Base-by-base conservation (phyloP, 2,888 invertebrate genomes). In the Branchellion lobata region DNA sequence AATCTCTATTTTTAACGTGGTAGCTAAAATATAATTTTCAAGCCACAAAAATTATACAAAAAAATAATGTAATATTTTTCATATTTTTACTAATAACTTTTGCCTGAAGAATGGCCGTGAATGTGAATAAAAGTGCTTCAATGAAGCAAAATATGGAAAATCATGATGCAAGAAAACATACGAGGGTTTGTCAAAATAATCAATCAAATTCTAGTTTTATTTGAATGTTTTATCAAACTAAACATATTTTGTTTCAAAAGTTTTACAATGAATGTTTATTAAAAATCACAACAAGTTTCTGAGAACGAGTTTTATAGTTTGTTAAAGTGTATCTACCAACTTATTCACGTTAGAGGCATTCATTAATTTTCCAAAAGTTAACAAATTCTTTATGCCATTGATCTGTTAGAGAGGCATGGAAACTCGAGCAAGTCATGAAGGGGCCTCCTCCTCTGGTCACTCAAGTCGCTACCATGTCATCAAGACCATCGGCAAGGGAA, bases 401-500 rank as follows among this genome's bases (percentile, higher is more conserved):
- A 14, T 57, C 21, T n/a, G 3, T 57, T n/a, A 57, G 61, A 57
- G 61, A n/a, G 61, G 61, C 61, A 57, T 57, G 61, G 61, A 57
- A 24, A 57, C 61, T 5, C 21, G 61, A 57, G 61, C 14, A 57
- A n/a, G 61, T 14, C 61, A 57, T n/a, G 61, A 57, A 57, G 61
- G 61, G 5, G 61, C n/a, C 24, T n/a, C 61, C 21, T 18, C n/a
- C 24, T 18, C 14, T n/a, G 61, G 61, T 5, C 61, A 57, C 61
- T 8, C 61, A 8, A 57, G 24, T 24, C 21, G 61, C 21, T 57
- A 57, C 61, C 61, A 57, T n/a, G 21, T 99, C 87, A 92, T 99
- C 88, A 99, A 99, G 90, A 99, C 99, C 85, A 98, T 98, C 89
- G 98, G 98, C 87, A 98, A 98, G 89, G 98, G 98, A 81, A 98